Base-by-base conservation (phyloP, 2,888 invertebrate genomes). In the Drosophila eohydei region DNA sequence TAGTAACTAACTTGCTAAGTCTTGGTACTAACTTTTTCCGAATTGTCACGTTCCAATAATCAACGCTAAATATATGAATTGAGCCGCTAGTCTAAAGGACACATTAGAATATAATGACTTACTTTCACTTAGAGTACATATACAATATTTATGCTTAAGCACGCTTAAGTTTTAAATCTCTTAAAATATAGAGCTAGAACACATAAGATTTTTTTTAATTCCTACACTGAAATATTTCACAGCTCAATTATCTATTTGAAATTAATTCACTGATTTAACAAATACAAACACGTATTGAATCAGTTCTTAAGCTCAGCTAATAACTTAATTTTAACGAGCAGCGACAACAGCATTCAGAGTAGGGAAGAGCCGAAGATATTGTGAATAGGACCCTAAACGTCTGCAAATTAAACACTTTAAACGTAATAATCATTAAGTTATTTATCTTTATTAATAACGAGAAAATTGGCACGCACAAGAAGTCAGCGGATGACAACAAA, bases 401-500 rank as follows among this genome's bases (percentile, higher is more conserved):
- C 87, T 79, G 75, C 68, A 66, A 89, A 87, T 87, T 83, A 88
- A 88, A 82, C 89, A 89, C 88, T 89, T 81, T 87, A 74, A 89
- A 73, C 88, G 81, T 80, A 78, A 87, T 88, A 88, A 83, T 85
- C 88, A 87, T 87, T 89, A 89, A 89, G 87, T 87, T 89, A 87
- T 87, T 89, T 87, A 84, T 86, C 88, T 89, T 89, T 87, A 89
- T 89, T 89, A 89, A 87, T 86, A 89, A 89, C 85, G 78, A 80
- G 86, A 78, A 83, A 83, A 83, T 83, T 83, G 83, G 83, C 88
- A 85, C 88, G 88, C 88, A 84, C 88, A 83, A 83, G 83, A 79
- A 83, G 81, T 73, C 76, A 71, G 74, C 78, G 78, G 75, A 80
- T 80, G 80, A 74, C 77, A 80, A 79, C 78, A 79, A 78, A 79